These are phyloP conservation scores for Hyalella azteca DNA, from an alignment of 2,888 invertebrate genomes.

Conservation along the genomic window DNA sequence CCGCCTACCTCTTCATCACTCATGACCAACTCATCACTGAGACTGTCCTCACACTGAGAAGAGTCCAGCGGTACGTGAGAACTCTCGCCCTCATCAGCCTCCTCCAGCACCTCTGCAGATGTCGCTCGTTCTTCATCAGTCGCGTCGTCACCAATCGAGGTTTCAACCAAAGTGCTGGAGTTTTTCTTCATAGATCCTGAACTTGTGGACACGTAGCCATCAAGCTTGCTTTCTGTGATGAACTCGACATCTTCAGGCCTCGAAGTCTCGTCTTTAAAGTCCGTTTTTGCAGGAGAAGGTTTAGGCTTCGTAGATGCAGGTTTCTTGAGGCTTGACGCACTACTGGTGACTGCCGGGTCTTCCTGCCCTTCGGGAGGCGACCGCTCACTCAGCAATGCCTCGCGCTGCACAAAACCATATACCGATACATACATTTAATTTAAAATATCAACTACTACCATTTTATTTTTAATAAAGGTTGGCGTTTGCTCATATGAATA, in stretches of 20 bases:
- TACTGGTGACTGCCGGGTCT: slow-evolving; percentile 39
- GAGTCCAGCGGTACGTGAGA: not conserved
- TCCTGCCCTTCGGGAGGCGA: slow-evolving; percentile 54
- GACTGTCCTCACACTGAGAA: not conserved
- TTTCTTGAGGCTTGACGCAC: slow-evolving; percentile 14
- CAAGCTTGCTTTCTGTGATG: not conserved
- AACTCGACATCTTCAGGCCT: not conserved
- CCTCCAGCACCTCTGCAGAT: not conserved
- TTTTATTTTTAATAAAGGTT: no score
- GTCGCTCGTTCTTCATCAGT: not conserved
- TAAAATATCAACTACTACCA: not conserved
- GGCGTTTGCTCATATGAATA: no score
- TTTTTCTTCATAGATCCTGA: slow-evolving; percentile 16
- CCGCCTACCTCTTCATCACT: not conserved
- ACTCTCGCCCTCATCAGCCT: not conserved
- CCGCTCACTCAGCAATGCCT: slow-evolving; percentile 49
- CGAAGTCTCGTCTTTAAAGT: not conserved
- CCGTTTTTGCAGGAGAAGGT: not conserved
- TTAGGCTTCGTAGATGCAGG: not conserved
- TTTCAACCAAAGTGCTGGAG: slow-evolving; percentile 9
- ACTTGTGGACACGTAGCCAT: slow-evolving; percentile 26
- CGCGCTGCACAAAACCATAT: slow-evolving; percentile 32
- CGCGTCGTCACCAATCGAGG: not conserved
- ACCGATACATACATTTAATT: not conserved
- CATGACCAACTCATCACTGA: not conserved